Evolutionary conservation across 2,113 vertebrate genomes (phyloP).

Genomic region (Chaetodon auriga): DNA sequence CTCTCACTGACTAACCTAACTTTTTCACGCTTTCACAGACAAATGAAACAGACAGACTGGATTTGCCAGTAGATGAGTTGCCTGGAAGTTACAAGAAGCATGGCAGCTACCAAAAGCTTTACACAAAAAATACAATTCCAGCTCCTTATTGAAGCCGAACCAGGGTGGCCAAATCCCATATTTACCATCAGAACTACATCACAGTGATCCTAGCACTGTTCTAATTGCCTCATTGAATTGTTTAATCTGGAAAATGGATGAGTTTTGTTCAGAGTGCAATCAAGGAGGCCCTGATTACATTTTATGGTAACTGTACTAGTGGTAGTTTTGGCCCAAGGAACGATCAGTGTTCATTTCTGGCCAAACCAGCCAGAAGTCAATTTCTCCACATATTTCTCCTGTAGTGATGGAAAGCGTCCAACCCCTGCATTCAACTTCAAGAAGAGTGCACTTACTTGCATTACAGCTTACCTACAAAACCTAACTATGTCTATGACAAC

Average conservation of each 20-base stretch:
- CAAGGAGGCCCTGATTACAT: no score
- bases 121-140: background rate
- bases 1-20: conserved; percentile 1
- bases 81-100: background rate
- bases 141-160: background rate
- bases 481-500: conserved; percentile 11
- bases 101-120: background rate
- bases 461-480: conserved; percentile 42
- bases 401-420: background rate
- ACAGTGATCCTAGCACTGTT: background rate
- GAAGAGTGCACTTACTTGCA: conserved; percentile 24
- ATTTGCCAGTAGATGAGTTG: conserved; percentile 1
- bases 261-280: background rate
- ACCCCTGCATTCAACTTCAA: background rate
- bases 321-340: background rate
- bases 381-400: background rate
- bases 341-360: background rate
- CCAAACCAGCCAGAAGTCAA: background rate
- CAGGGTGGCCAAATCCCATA: background rate
- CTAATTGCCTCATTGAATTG: background rate
- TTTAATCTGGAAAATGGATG: background rate
- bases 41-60: conserved; percentile 23
- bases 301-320: no score
- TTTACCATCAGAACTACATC: background rate
- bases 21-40: conserved; percentile 18